A percentile compares a stretch with the other conserved stretches of the same genome.
phyloP scores from a whole-genome alignment of 2,113 vertebrate species.

The Microcebus murinus region DNA sequence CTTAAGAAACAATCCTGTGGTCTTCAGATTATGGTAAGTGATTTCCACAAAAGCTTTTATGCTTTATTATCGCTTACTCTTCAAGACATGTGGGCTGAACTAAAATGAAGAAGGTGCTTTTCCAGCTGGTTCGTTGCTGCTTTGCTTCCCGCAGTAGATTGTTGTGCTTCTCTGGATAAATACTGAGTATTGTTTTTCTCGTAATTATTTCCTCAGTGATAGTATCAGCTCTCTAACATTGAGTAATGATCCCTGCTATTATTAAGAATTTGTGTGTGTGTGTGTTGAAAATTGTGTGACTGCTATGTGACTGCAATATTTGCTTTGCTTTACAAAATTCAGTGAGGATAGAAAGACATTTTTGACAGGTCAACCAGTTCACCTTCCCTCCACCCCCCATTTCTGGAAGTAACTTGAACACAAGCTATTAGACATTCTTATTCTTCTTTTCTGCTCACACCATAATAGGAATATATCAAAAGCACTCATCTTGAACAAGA shows the following conservation, averaged over 20 bases:
- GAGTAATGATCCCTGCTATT: conserved; percentile 9
- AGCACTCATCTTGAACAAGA: background rate
- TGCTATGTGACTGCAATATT: background rate
- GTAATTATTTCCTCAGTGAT: conserved; percentile 27
- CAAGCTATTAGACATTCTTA: background rate
- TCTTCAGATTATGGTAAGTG: background rate
- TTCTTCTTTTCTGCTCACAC: background rate
- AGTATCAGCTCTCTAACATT: background rate
- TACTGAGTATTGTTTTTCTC: conserved; percentile 12
- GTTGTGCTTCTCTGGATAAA: conserved; percentile 6
- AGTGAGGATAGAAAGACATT: background rate
- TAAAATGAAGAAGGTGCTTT: background rate
- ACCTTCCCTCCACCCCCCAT: background rate
- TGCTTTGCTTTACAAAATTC: conserved; percentile 35
- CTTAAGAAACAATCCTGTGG: conserved; percentile 21
- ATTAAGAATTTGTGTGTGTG: background rate
- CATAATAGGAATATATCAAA: background rate
- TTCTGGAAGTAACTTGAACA: background rate
- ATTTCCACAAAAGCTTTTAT: conserved; percentile 56
- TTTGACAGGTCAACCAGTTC: background rate
- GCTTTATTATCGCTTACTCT: background rate
- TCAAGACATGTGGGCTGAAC: conserved; percentile 6
- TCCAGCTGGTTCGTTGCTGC: background rate
- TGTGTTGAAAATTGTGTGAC: conserved; percentile 25
- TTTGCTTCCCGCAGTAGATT: background rate